Percentiles rank a stretch among this genome's conserved stretches.
phyloP scores from a whole-genome alignment of 2,888 invertebrate species.

The Linnaemya tessellans region DNA sequence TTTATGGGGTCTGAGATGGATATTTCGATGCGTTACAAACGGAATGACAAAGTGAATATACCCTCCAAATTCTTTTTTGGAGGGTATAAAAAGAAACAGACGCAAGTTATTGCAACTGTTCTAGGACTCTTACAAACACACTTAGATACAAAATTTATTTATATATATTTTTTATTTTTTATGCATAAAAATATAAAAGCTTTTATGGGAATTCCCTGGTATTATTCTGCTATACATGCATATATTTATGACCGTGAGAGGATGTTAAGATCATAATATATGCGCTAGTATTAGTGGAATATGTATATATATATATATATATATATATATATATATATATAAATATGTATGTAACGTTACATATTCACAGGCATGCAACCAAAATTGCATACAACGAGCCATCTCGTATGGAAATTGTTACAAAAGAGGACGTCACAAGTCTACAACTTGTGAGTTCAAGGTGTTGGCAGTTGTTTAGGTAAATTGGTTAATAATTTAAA shows the following conservation, averaged over 20 bases:
- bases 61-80: too few relatives aligned
- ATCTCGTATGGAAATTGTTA: slow-evolving; percentile 1
- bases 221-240: slow-evolving; percentile 19
- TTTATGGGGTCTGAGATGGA: too few relatives aligned
- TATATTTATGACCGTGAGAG: slow-evolving; percentile 11
- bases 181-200: slow-evolving; percentile 7
- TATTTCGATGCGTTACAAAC: too few relatives aligned
- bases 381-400: slow-evolving; percentile 1
- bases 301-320: too few relatives aligned
- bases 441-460: background rate
- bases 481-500: background rate
- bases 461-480: background rate
- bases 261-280: slow-evolving; percentile 48
- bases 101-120: slow-evolving; percentile 27
- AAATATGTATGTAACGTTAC: background rate
- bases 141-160: background rate
- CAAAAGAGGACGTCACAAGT: background rate
- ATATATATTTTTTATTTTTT: slow-evolving; percentile 13
- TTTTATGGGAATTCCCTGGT: slow-evolving; percentile 19
- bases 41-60: too few relatives aligned
- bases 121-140: slow-evolving; percentile 26
- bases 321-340: too few relatives aligned
- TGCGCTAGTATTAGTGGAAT: slow-evolving; percentile 25
- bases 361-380: slow-evolving; percentile 19
- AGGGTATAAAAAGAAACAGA: background rate